These are phyloP conservation scores for Melanotaenia trifasciata DNA, from an alignment of 2,797 vertebrate genomes.

Conservation along the genomic window DNA sequence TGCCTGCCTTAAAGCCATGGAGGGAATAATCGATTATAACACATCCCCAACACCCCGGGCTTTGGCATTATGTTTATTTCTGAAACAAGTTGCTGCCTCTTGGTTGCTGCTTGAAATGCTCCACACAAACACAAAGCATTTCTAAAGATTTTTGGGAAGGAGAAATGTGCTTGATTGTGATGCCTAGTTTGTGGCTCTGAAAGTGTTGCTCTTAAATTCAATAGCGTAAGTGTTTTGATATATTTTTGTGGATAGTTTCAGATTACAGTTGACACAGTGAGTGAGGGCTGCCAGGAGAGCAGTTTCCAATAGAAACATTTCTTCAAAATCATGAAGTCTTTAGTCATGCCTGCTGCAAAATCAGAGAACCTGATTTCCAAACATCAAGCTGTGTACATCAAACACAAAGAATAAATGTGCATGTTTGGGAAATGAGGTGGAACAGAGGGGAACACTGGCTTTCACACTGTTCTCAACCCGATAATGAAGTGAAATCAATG, in stretches of 20 bases:
- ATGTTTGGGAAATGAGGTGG: constrained; percentile 67
- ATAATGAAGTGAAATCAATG: constrained; percentile 69
- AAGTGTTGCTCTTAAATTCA: constrained; percentile 12
- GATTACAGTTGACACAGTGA: constrained; percentile 24
- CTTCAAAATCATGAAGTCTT: neutral
- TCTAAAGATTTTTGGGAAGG: constrained; percentile 5
- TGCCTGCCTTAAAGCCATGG: constrained; percentile 38
- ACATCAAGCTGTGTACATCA: constrained; percentile 34
- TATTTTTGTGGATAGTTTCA: constrained; percentile 22
- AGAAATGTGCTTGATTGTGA: constrained; percentile 61
- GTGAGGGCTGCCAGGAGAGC: constrained; percentile 26
- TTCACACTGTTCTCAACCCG: constrained; percentile 41
- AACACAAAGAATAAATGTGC: constrained; percentile 37
- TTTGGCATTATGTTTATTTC: constrained; percentile 43
- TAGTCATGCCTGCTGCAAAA: constrained; percentile 15
- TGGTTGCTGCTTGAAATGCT: constrained; percentile 39
- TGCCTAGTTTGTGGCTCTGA: constrained; percentile 47
- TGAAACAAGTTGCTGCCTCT: constrained; percentile 40
- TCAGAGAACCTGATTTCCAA: constrained; percentile 2
- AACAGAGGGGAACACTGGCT: constrained; percentile 32
- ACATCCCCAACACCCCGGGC: constrained; percentile 45
- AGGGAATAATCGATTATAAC: constrained; percentile 67
- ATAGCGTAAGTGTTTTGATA: constrained; percentile 1
- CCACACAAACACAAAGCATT: constrained; percentile 15
- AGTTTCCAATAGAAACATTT: constrained; percentile 16